phyloP scores from a whole-genome alignment of 2,888 invertebrate genomes.

The Poecilobothrus nobilitatus region DNA sequence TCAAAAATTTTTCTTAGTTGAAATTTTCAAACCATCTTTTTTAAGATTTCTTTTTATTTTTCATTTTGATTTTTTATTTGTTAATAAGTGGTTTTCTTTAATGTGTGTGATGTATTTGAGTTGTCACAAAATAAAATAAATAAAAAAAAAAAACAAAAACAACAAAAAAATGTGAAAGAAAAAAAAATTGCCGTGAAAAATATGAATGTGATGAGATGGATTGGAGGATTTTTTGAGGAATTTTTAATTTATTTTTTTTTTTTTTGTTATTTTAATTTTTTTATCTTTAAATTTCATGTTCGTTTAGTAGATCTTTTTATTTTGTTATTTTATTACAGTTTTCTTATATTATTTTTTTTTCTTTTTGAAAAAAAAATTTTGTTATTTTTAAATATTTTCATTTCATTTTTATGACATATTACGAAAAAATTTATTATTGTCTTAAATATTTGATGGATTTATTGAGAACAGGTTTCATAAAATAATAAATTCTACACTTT shows the following conservation, averaged over 20 bases:
- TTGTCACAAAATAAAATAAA: neutral
- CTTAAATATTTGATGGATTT: constrained; percentile 10
- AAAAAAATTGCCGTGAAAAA: neutral
- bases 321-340: neutral
- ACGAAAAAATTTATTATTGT: constrained; percentile 4
- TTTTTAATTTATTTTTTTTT: neutral
- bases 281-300: neutral
- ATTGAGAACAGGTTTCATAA: constrained; percentile 9
- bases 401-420: constrained; percentile 6
- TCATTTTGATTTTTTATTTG: neutral
- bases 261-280: too few species aligned
- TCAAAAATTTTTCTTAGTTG: too few species aligned
- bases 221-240: neutral
- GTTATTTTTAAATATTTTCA: constrained; percentile 4
- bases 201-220: neutral
- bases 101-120: constrained; percentile 4
- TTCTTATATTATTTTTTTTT: too few species aligned
- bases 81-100: constrained; percentile 3
- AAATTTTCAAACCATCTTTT: too few species aligned
- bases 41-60: neutral
- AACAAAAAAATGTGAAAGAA: too few species aligned
- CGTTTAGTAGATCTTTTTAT: neutral
- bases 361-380: neutral
- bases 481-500: neutral
- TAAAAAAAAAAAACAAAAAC: too few species aligned